Evolutionary conservation across 2,113 vertebrate genomes (phyloP).

Genomic region (Nyctibius bracteatus): DNA sequence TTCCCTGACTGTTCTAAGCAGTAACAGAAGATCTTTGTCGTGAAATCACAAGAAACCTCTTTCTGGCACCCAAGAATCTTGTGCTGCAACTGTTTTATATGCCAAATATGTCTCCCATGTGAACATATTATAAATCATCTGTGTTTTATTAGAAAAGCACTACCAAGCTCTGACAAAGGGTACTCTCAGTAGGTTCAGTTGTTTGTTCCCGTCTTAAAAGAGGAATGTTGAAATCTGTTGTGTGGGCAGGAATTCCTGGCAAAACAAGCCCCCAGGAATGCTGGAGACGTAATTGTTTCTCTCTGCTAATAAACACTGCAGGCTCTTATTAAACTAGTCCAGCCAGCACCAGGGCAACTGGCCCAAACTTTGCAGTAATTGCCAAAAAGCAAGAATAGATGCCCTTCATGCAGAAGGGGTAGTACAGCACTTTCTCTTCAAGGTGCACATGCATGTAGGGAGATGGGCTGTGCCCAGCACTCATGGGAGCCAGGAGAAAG

Average conservation of each 20-base stretch:
- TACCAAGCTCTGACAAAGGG: conserved; percentile 41
- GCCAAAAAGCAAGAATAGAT: not conserved
- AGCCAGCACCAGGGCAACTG: not conserved
- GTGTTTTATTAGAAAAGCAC: conserved; percentile 52
- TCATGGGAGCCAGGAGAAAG: not conserved
- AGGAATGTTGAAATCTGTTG: conserved; percentile 49
- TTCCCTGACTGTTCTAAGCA: not conserved
- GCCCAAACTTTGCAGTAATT: not conserved
- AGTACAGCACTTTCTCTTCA: not conserved
- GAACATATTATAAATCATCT: conserved; percentile 55
- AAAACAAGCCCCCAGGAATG: conserved; percentile 20
- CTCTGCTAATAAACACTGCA: conserved; percentile 41
- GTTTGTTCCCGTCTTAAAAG: conserved; percentile 27
- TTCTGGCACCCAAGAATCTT: conserved; percentile 43
- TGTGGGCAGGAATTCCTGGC: conserved; percentile 20
- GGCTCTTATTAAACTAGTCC: not conserved
- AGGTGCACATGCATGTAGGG: not conserved
- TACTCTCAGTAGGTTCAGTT: conserved; percentile 38
- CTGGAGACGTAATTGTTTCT: conserved; percentile 26
- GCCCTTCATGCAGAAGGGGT: not conserved
- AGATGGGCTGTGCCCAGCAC: not conserved
- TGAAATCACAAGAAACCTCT: conserved; percentile 18
- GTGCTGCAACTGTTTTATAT: not conserved
- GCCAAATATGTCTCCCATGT: conserved; percentile 14
- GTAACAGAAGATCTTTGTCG: conserved; percentile 30